Percentiles rank a stretch among this genome's conserved stretches.
phyloP scores from a whole-genome alignment of 2,888 invertebrate genomes.

The Gortyna flavago region DNA sequence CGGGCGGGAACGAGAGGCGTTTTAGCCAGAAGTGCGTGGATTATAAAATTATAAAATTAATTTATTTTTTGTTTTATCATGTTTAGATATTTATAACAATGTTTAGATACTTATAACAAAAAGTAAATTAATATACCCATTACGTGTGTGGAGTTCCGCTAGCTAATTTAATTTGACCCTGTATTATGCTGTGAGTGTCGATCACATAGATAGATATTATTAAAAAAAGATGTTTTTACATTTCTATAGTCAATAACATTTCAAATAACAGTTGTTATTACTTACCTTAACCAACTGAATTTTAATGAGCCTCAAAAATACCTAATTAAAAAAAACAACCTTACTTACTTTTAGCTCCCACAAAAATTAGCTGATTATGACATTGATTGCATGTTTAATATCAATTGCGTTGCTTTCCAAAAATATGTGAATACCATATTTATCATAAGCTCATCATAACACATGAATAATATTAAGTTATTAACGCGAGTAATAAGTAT shows the following conservation, averaged over 20 bases:
- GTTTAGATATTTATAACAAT: no score
- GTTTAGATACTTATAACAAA: no score
- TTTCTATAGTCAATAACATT: no score
- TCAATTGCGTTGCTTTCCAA: slow-evolving; percentile 42
- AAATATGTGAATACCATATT: slow-evolving; percentile 53
- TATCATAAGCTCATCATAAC: slow-evolving; percentile 44
- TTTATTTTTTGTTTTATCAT: no score
- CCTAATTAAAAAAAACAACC: no score
- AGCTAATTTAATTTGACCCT: not conserved
- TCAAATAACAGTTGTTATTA: no score
- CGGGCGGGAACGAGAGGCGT: no score
- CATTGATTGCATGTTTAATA: slow-evolving; percentile 45
- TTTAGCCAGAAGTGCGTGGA: no score
- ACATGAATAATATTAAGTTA: slow-evolving; percentile 58
- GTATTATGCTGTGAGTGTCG: not conserved
- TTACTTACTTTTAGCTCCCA: slow-evolving; percentile 32
- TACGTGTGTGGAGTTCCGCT: not conserved
- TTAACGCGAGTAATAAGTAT: slow-evolving; percentile 49
- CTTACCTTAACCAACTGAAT: slow-evolving; percentile 8
- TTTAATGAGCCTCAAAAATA: slow-evolving; percentile 14
- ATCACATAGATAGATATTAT: no score
- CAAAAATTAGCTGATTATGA: slow-evolving; percentile 38
- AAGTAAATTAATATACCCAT: no score
- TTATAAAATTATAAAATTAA: no score
- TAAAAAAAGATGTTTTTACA: no score